Evolutionary conservation across 2,888 invertebrate genomes (phyloP).

Genomic region (Mycalesis mineus): DNA sequence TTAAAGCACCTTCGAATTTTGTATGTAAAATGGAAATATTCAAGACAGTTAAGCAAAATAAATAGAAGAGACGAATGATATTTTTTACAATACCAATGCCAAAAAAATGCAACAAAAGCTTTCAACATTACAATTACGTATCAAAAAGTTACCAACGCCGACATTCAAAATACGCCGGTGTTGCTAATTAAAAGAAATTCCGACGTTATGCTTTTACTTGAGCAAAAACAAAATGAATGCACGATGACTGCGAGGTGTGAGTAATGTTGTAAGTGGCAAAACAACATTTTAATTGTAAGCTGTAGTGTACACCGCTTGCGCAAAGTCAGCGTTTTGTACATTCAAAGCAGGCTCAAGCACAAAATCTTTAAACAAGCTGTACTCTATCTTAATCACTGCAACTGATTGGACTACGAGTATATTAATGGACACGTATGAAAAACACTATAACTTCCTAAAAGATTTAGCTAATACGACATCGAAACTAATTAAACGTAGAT

Average conservation of each 20-base stretch:
- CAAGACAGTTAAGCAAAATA: too few species aligned
- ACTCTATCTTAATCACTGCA: too few species aligned
- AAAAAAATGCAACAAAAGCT: constrained; percentile 25
- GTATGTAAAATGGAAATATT: too few species aligned
- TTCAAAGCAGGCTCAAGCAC: too few species aligned
- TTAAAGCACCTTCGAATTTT: too few species aligned
- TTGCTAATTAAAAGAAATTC: constrained; percentile 68
- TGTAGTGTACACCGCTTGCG: constrained; percentile 12
- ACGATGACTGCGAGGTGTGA: constrained; percentile 63
- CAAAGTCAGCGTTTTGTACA: neutral
- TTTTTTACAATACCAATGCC: neutral
- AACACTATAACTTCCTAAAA: too few species aligned
- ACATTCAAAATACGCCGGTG: constrained; percentile 46
- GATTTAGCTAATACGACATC: too few species aligned
- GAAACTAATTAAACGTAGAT: too few species aligned
- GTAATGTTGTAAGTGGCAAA: constrained; percentile 61
- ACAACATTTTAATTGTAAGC: constrained; percentile 59
- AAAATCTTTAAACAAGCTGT: too few species aligned
- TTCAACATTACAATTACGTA: constrained; percentile 35
- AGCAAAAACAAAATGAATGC: constrained; percentile 56
- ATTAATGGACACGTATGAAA: too few species aligned
- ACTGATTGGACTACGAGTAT: too few species aligned
- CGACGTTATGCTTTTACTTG: constrained; percentile 49
- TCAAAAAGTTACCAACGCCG: constrained; percentile 43
- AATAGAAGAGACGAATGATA: neutral